Evolutionary conservation across 2,888 invertebrate genomes (phyloP).

Genomic region (Toxonevra muliebris): DNA sequence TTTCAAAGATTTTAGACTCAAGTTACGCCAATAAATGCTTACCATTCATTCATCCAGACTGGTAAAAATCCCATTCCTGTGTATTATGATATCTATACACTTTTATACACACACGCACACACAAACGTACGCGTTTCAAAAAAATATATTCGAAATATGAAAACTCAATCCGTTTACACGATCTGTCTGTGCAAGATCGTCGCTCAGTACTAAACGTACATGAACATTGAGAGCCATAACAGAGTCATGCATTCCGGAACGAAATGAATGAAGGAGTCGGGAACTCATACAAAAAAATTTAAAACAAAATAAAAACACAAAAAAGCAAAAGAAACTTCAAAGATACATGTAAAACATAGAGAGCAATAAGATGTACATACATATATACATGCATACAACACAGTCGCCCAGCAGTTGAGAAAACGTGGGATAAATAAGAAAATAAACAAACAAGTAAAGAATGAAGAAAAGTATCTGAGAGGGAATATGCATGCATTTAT

Average conservation of each 20-base stretch:
- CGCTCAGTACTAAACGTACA: conserved; percentile 36
- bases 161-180: conserved; percentile 28
- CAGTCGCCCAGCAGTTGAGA: background rate
- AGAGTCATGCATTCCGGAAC: conserved; percentile 15
- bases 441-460: conserved; percentile 22
- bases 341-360: conserved; percentile 1
- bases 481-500: background rate
- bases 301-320: conserved; percentile 8
- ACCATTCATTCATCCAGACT: conserved; percentile 20
- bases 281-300: conserved; percentile 12
- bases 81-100: conserved; percentile 7
- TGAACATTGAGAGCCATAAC: background rate
- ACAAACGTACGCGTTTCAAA: background rate
- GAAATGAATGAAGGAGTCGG: conserved; percentile 10
- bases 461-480: conserved; percentile 7
- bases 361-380: conserved; percentile 2
- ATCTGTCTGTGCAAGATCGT: conserved; percentile 35
- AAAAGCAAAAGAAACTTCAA: background rate
- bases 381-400: background rate
- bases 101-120: conserved; percentile 19
- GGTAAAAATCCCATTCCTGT: conserved; percentile 17
- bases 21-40: conserved; percentile 14
- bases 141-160: background rate
- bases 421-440: conserved; percentile 19
- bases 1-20: background rate